These are phyloP conservation scores for Habropoda laboriosa DNA, from an alignment of 1,140 invertebrate genomes.

Conservation along the genomic window DNA sequence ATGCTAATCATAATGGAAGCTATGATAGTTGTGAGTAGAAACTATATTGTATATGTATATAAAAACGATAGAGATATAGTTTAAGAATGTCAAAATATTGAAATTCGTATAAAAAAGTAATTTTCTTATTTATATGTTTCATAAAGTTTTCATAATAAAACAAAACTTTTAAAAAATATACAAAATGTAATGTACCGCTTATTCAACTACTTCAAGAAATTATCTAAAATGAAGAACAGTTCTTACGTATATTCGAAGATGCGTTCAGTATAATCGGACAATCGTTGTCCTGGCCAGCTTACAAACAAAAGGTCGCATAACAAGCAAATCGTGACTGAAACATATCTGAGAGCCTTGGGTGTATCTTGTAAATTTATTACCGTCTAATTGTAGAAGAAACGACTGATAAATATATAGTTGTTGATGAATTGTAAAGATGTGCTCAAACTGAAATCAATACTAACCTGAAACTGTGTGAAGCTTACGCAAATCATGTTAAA, in stretches of 20 bases:
- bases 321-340: slow-evolving; percentile 53
- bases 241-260: slow-evolving; percentile 61
- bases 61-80: too few relatives aligned
- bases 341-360: slow-evolving; percentile 52
- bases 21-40: too few relatives aligned
- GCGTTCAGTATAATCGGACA: slow-evolving; percentile 56
- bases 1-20: too few relatives aligned
- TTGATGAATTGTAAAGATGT: background rate
- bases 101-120: too few relatives aligned
- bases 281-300: slow-evolving; percentile 64
- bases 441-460: background rate
- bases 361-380: slow-evolving; percentile 49
- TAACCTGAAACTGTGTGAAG: slow-evolving; percentile 69
- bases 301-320: slow-evolving; percentile 57
- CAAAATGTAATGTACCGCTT: too few relatives aligned
- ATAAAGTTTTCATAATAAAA: too few relatives aligned
- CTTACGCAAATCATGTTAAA: slow-evolving; percentile 66
- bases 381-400: slow-evolving; percentile 49
- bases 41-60: too few relatives aligned
- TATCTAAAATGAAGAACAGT: too few relatives aligned
- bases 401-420: background rate
- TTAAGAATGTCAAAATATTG: too few relatives aligned
- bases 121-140: too few relatives aligned
- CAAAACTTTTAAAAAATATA: too few relatives aligned
- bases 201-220: too few relatives aligned